These are phyloP conservation scores for Poeciliopsis infans DNA, from an alignment of 2,797 vertebrate genomes.

Conservation along the genomic window DNA sequence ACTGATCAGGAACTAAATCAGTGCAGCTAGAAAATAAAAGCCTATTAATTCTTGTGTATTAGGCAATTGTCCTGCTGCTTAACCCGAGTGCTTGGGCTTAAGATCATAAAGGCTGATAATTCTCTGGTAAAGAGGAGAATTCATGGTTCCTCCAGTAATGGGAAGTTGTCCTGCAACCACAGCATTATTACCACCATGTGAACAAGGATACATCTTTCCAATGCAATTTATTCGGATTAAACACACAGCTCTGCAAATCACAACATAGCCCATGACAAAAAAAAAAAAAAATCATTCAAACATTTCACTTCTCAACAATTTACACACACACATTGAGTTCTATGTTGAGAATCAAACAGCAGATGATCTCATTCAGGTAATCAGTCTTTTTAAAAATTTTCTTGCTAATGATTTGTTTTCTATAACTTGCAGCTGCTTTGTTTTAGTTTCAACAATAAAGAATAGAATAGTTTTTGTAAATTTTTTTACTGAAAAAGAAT, in stretches of 20 bases:
- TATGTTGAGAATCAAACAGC: neutral
- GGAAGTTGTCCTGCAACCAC: neutral
- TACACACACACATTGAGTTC: neutral
- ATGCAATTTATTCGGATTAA: constrained; percentile 34
- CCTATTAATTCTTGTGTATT: neutral
- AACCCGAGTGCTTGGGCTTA: neutral
- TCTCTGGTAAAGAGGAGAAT: neutral
- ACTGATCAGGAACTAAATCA: neutral
- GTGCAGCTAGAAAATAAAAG: too few relatives aligned
- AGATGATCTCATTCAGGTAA: neutral
- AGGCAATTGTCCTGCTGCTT: neutral
- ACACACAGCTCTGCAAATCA: constrained; percentile 12
- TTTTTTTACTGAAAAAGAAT: neutral
- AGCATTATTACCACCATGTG: neutral
- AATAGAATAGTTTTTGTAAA: neutral
- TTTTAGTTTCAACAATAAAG: neutral
- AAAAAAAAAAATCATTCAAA: neutral
- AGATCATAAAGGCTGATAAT: neutral
- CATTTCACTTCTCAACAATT: neutral
- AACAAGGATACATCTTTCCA: neutral
- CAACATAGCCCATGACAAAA: neutral
- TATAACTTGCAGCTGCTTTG: neutral
- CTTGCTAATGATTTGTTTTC: neutral
- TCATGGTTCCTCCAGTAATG: too few relatives aligned
- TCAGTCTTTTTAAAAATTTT: neutral